These are phyloP conservation scores for Cacatua alba DNA, from an alignment of 2,113 vertebrate species.

Conservation along the genomic window DNA sequence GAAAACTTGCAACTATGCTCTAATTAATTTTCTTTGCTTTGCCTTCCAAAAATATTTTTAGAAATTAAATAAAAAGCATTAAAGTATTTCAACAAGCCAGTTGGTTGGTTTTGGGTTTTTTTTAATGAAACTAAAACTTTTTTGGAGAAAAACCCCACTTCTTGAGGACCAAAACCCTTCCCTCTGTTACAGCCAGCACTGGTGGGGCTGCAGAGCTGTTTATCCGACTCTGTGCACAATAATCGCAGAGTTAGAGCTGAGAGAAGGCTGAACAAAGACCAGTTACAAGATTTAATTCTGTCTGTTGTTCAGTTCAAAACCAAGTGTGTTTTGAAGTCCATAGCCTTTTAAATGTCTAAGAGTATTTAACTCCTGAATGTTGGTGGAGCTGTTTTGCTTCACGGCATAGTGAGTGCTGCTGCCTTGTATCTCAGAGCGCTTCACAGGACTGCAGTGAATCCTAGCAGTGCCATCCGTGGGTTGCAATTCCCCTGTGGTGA, in stretches of 20 bases:
- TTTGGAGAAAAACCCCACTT: not conserved
- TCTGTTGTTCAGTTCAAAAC: not conserved
- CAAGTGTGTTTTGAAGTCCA: not conserved
- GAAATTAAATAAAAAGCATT: conserved; percentile 35
- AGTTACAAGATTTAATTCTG: not conserved
- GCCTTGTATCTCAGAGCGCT: accelerated
- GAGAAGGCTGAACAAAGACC: not conserved
- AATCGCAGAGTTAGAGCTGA: not conserved
- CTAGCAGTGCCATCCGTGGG: not conserved
- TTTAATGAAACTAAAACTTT: conserved; percentile 25
- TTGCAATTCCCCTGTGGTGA: accelerated
- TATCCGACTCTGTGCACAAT: not conserved
- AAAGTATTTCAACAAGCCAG: conserved; percentile 6
- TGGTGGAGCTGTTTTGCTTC: not conserved
- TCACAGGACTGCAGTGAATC: not conserved
- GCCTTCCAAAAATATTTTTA: conserved; percentile 54
- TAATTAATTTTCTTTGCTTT: conserved; percentile 30
- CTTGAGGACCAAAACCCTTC: not conserved
- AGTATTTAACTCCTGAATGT: not conserved
- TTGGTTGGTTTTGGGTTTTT: not conserved
- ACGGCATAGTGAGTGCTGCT: accelerated
- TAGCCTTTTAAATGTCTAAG: not conserved
- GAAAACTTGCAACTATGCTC: not conserved
- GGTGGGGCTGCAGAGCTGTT: not conserved
- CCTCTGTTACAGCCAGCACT: not conserved